These are phyloP conservation scores for Norana najaformis DNA, from an alignment of 2,888 invertebrate genomes.

Conservation along the genomic window DNA sequence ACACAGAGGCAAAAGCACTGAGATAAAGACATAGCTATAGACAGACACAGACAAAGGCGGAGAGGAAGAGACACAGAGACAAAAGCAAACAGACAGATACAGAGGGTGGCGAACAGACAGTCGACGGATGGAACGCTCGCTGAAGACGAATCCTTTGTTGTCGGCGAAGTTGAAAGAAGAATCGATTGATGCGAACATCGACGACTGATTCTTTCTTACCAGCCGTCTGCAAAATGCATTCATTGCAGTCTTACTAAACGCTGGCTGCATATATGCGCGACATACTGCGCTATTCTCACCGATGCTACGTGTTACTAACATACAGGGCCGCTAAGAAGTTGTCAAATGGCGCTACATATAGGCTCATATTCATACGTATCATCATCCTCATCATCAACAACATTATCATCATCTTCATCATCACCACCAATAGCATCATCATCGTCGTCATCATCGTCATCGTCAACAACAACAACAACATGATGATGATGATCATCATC, in stretches of 20 bases:
- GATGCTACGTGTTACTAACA: too few species aligned
- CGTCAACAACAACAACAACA: conserved; percentile 26
- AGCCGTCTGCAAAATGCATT: too few species aligned
- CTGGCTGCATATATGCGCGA: too few species aligned
- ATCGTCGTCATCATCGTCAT: conserved; percentile 31
- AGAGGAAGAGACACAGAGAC: too few species aligned
- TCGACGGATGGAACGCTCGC: neutral
- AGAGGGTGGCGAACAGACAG: neutral
- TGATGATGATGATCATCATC: conserved; percentile 29
- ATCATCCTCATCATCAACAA: conserved; percentile 20
- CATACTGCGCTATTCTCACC: too few species aligned
- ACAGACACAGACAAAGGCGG: too few species aligned
- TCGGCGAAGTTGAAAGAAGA: neutral
- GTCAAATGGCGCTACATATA: neutral
- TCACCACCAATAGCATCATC: conserved; percentile 18
- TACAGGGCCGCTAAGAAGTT: neutral
- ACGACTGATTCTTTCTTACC: neutral
- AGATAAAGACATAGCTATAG: too few species aligned
- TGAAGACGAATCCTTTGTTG: neutral
- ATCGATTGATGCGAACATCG: neutral
- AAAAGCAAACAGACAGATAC: too few species aligned
- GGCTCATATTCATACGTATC: neutral
- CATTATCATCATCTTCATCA: conserved; percentile 27
- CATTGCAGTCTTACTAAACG: too few species aligned
- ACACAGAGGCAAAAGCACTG: too few species aligned